A percentile compares a stretch with the other conserved stretches of the same genome.
Conservation (phyloP, 1,140 invertebrate species). For the Amyelois transitella region DNA sequence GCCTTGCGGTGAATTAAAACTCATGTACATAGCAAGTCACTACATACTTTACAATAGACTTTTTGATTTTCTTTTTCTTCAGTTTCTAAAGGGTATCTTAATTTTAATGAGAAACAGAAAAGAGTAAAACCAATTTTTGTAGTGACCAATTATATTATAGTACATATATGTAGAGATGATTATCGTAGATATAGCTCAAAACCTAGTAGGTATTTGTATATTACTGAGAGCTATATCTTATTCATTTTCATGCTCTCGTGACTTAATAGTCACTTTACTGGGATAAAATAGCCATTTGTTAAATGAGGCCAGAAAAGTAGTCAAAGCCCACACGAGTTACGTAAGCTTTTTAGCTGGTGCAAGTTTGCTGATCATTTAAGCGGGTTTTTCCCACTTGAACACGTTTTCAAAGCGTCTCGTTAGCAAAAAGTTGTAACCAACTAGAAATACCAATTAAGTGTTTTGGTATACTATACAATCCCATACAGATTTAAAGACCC, state of each 20-base stretch:
- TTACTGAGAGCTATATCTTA: neutral
- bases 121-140: too few species aligned
- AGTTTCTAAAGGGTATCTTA: too few species aligned
- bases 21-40: too few species aligned
- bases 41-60: too few species aligned
- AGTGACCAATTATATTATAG: neutral
- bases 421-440: slow-evolving; percentile 11
- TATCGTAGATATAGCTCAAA: neutral
- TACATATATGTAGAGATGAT: neutral
- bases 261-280: neutral
- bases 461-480: neutral
- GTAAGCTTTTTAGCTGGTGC: slow-evolving; percentile 42
- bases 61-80: too few species aligned
- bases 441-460: neutral
- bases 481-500: neutral
- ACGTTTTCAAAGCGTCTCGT: slow-evolving; percentile 22
- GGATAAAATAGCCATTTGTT: slow-evolving; percentile 9
- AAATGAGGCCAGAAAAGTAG: slow-evolving; percentile 34
- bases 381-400: slow-evolving; percentile 31
- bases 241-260: neutral
- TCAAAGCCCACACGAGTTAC: slow-evolving; percentile 36
- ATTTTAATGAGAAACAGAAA: too few species aligned
- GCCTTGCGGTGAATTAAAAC: too few species aligned
- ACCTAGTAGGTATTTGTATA: neutral
- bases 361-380: slow-evolving; percentile 44